A percentile compares a stretch with the other conserved stretches of the same genome.
These are phyloP conservation scores for Drosophila kambysellisi DNA, from an alignment of 2,888 invertebrate species.

Conservation along the genomic window DNA sequence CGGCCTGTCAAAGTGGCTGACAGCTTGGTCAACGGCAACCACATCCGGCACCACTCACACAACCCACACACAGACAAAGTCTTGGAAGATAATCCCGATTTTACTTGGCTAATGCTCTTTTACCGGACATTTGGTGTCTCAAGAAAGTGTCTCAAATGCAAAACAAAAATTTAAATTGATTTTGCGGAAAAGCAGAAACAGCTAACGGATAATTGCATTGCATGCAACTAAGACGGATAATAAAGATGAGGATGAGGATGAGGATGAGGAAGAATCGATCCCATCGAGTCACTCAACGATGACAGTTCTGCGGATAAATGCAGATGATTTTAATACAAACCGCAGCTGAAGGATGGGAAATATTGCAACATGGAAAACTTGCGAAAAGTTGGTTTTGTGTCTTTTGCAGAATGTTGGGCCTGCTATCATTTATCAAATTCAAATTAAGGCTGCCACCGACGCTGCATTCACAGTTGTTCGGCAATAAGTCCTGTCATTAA, in stretches of 20 bases:
- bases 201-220: conserved; percentile 53
- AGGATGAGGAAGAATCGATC: neutral
- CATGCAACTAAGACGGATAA: conserved; percentile 52
- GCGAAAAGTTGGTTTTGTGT: neutral
- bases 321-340: neutral
- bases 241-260: conserved; percentile 13
- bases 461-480: conserved; percentile 51
- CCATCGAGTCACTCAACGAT: conserved; percentile 30
- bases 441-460: conserved; percentile 71
- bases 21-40: conserved; percentile 26
- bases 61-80: neutral
- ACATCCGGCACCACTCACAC: conserved; percentile 30
- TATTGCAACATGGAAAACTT: neutral
- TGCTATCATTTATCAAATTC: conserved; percentile 82
- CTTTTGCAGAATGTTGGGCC: conserved; percentile 5
- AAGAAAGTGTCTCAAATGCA: neutral
- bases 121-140: conserved; percentile 1
- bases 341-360: neutral
- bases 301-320: neutral
- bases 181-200: conserved; percentile 11
- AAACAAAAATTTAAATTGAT: conserved; percentile 43
- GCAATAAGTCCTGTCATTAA: conserved; percentile 70
- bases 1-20: conserved; percentile 17
- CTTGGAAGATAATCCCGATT: conserved; percentile 6
- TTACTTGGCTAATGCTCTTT: conserved; percentile 34